These are phyloP conservation scores for Drosophila atripex DNA, from an alignment of 2,888 invertebrate genomes.

Conservation along the genomic window DNA sequence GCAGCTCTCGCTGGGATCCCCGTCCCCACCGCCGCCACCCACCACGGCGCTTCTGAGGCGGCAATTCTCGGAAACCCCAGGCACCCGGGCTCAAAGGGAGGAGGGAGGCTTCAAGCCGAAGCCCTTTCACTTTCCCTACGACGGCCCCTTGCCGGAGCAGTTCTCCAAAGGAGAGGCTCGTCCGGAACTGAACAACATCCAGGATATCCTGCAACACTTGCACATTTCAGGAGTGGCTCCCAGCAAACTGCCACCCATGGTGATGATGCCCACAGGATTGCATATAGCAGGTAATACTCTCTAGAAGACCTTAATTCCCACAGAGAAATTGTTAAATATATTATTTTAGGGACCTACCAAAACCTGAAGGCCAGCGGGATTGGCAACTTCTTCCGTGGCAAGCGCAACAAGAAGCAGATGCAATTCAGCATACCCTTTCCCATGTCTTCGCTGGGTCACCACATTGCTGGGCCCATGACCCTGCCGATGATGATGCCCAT, in stretches of 20 bases:
- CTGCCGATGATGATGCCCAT: conserved; percentile 64
- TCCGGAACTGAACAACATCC: conserved; percentile 80
- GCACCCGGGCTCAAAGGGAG: conserved; percentile 56
- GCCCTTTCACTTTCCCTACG: conserved; percentile 82
- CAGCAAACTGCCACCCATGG: conserved; percentile 63
- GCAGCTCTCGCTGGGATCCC: conserved; percentile 30
- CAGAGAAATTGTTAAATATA: neutral
- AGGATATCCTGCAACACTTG: conserved; percentile 82
- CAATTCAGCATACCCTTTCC: conserved; percentile 72
- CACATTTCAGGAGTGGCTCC: conserved; percentile 53
- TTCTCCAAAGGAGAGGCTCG: conserved; percentile 73
- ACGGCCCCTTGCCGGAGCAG: conserved; percentile 81
- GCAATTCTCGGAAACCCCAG: conserved; percentile 71
- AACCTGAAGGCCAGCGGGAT: conserved; percentile 82
- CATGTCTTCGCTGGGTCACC: conserved; percentile 36
- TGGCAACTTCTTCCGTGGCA: conserved; percentile 81
- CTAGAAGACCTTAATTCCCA: neutral
- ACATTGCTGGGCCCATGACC: conserved; percentile 46
- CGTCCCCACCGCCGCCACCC: conserved; percentile 50
- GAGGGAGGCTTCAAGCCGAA: conserved; percentile 72
- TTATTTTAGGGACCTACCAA: conserved; percentile 72
- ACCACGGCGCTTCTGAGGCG: conserved; percentile 64
- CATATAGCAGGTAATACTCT: conserved; percentile 75
- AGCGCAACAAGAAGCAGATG: conserved; percentile 80
- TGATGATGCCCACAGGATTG: conserved; percentile 80